A percentile compares a stretch with the other conserved stretches of the same genome.
Evolutionary conservation across 2,888 invertebrate genomes (phyloP).

Genomic region (Archips crataeganus): DNA sequence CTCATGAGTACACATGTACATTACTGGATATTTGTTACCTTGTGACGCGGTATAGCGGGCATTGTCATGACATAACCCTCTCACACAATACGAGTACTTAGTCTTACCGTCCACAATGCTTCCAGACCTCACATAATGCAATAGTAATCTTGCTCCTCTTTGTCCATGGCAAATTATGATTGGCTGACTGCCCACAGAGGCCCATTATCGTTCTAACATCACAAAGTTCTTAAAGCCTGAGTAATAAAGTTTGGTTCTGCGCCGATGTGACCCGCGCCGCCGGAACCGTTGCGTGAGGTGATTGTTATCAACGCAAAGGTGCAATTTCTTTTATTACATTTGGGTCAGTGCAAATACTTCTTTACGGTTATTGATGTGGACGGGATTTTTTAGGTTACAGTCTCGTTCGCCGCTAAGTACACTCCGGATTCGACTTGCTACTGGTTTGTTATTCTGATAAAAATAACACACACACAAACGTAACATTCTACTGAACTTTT

Average conservation of each 20-base stretch:
- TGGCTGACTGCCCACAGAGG: slow-evolving; percentile 17
- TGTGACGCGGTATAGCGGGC: neutral
- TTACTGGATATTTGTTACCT: neutral
- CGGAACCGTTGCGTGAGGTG: slow-evolving; percentile 1
- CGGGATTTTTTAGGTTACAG: neutral
- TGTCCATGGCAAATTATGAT: slow-evolving; percentile 30
- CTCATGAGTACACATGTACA: too few relatives aligned
- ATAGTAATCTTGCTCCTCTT: slow-evolving; percentile 4
- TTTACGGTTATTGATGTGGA: neutral
- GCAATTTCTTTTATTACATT: slow-evolving; percentile 6
- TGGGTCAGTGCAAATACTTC: slow-evolving; percentile 10
- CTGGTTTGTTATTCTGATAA: neutral
- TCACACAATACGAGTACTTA: neutral
- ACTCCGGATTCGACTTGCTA: neutral
- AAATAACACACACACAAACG: too few relatives aligned
- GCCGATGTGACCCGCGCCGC: too few relatives aligned
- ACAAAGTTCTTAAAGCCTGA: neutral
- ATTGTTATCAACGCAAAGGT: slow-evolving; percentile 16
- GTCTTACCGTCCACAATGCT: neutral
- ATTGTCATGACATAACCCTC: slow-evolving; percentile 1
- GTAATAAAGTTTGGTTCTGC: neutral
- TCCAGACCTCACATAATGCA: slow-evolving; percentile 5
- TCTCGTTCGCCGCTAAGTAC: neutral
- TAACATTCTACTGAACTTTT: too few relatives aligned
- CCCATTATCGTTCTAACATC: neutral